Evolutionary conservation across 2,888 invertebrate species (phyloP).

Genomic region (Steinernema scapterisci): DNA sequence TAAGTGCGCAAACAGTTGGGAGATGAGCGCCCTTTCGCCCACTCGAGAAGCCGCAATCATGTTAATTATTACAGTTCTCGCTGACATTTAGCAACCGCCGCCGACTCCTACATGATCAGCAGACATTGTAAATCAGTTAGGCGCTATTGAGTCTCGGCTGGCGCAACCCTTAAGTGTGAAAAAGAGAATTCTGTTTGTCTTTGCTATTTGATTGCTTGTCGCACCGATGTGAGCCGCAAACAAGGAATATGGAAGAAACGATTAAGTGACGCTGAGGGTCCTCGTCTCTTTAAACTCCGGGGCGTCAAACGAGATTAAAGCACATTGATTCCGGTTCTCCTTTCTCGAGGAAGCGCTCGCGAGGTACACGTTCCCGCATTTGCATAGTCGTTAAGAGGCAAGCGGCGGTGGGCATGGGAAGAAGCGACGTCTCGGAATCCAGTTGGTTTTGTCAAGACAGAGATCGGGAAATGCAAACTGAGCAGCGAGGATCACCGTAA

Average conservation of each 20-base stretch:
- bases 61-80: conserved; percentile 25
- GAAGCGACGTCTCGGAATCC: conserved; percentile 19
- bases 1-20: conserved; percentile 31
- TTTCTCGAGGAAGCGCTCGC: neutral
- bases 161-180: neutral
- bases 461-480: conserved; percentile 13
- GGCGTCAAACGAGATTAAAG: conserved; percentile 18
- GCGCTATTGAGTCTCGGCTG: neutral
- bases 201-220: conserved; percentile 22
- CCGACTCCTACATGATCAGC: neutral
- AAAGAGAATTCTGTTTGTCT: conserved; percentile 4
- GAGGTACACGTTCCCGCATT: conserved; percentile 25
- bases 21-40: neutral
- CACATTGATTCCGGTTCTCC: conserved; percentile 12
- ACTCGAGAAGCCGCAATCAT: neutral
- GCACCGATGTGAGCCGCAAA: neutral
- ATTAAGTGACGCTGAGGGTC: conserved; percentile 15
- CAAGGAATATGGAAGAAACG: conserved; percentile 19
- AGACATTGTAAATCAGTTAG: neutral
- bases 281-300: neutral
- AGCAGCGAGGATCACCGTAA: neutral
- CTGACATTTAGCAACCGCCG: neutral
- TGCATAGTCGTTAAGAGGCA: conserved; percentile 27
- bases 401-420: neutral
- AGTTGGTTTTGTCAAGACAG: neutral